A percentile compares a stretch with the other conserved stretches of the same genome.
Conservation (phyloP, 2,888 invertebrate species). For the Neuroscelio doddi region DNA sequence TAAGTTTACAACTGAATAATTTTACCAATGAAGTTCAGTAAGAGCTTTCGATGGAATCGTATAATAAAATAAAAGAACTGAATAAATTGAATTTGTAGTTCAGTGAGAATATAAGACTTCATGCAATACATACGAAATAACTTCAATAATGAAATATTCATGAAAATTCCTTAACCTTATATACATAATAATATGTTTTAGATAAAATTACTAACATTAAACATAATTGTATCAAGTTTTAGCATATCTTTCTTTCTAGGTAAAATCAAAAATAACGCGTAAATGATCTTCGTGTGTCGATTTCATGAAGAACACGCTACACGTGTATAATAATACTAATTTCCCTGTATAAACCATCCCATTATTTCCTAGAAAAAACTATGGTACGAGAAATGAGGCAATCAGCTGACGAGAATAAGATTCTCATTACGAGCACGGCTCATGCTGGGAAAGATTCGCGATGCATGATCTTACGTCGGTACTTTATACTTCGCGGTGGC, state of each 20-base stretch:
- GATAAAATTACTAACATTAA: no score
- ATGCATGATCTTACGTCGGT: slow-evolving; percentile 34
- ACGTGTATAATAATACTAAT: slow-evolving; percentile 38
- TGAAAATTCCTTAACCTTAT: no score
- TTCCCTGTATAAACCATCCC: slow-evolving; percentile 31
- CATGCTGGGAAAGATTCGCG: slow-evolving; percentile 37
- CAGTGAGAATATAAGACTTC: no score
- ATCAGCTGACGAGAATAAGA: slow-evolving; percentile 43
- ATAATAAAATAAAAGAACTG: no score
- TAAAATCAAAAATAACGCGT: slow-evolving; percentile 19
- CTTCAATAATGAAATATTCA: no score
- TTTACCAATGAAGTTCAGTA: no score
- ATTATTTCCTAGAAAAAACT: slow-evolving; percentile 23
- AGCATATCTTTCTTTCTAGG: slow-evolving; percentile 18
- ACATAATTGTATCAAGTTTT: slow-evolving; percentile 26
- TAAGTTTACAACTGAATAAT: no score
- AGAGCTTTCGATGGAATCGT: no score
- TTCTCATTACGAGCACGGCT: slow-evolving; percentile 35
- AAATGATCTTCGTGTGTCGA: slow-evolving; percentile 31
- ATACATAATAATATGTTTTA: no score
- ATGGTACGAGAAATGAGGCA: slow-evolving; percentile 39
- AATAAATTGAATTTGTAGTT: no score
- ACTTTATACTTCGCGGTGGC: slow-evolving; percentile 26
- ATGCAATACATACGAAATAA: no score
- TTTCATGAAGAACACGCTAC: slow-evolving; percentile 16